Base-by-base conservation (phyloP, 2,888 invertebrate species). In the Agonum fuliginosum region DNA sequence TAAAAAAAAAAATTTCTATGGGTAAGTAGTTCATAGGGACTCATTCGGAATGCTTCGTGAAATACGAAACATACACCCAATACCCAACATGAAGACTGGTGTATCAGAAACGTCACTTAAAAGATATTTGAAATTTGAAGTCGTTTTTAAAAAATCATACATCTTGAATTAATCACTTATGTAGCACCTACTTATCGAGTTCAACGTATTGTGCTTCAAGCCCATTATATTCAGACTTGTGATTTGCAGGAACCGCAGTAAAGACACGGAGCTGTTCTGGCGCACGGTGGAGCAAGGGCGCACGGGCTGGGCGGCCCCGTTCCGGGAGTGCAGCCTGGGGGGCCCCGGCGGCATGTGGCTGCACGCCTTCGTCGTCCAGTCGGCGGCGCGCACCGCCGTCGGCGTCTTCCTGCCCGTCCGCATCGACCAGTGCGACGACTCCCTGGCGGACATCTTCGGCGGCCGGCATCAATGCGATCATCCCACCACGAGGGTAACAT, bases 381-480 rank as follows among this genome's bases (percentile, higher is more conserved):
- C 81, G 27, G 79, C 80, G 2, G 69, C 69, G 37, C 82, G 83
- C 24, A 73, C 81, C 37, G 83, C 82, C 54, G 81, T 85, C 14
- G 85, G 83, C 1, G 75, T 86, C 5, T 86, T 86, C 79, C 79
- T 86, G 8, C 87, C 89, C 10, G 86, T 92, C 80, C 89, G 92
- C 79, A 88, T 93, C 80, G 89, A 95, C 86, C 93, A 93, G 79
- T 95, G 95, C 86, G 93, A 93, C 83, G 90, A 91, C 78, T 88
- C 89, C 24, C 90, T 93, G 85, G 88, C 90, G 81, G 91, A 92
- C 78, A 90, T 93, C 83, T 91, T 94, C 82, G 92, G 92, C 30
- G 91, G 91, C 22, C 88, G 88, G n/a, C 90, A 92, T 83, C 89
- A 88, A 84, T 93, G 91, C 82, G 88, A 89, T 80, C 83, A 83